Conservation (phyloP, 92 coral and sea anemone species). For the Siderastrea radians region DNA sequence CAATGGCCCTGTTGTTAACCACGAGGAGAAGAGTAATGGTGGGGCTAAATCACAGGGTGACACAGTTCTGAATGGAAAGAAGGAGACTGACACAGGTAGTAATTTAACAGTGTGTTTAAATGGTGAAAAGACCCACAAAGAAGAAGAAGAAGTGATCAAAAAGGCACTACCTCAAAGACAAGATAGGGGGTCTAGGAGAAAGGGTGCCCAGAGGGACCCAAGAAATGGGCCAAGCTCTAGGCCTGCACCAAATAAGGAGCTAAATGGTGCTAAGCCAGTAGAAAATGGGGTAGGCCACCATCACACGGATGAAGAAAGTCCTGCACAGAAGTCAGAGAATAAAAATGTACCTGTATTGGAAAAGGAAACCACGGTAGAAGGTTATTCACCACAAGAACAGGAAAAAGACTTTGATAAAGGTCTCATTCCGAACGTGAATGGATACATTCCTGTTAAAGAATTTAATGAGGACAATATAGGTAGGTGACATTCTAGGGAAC, state of each 20-base stretch:
- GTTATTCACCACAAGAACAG: not conserved
- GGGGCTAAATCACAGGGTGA: not conserved
- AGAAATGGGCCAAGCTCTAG: conserved; percentile 29
- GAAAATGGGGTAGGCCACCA: conserved; percentile 27
- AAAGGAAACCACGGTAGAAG: conserved; percentile 9
- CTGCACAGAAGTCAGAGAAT: not conserved
- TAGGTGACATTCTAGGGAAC: conserved; percentile 20
- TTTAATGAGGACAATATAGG: conserved; percentile 34
- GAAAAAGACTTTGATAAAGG: conserved; percentile 21
- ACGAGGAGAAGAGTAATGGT: not conserved
- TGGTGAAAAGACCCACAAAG: conserved; percentile 12
- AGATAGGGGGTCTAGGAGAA: conserved; percentile 48
- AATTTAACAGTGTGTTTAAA: not conserved
- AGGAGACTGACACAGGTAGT: not conserved
- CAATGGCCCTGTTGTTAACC: not conserved
- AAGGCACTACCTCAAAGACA: conserved; percentile 46
- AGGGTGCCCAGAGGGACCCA: conserved; percentile 34
- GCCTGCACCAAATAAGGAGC: conserved; percentile 5
- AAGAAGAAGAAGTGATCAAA: not conserved
- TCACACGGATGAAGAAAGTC: not conserved
- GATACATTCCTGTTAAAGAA: conserved; percentile 35
- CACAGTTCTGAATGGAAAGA: not conserved
- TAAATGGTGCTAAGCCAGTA: conserved; percentile 14
- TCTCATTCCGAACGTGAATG: conserved; percentile 4
- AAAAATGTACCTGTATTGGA: not conserved